These are phyloP conservation scores for Ophioderma brevispina DNA, from an alignment of 35 echinoderm and acorn worm genomes.

Conservation along the genomic window DNA sequence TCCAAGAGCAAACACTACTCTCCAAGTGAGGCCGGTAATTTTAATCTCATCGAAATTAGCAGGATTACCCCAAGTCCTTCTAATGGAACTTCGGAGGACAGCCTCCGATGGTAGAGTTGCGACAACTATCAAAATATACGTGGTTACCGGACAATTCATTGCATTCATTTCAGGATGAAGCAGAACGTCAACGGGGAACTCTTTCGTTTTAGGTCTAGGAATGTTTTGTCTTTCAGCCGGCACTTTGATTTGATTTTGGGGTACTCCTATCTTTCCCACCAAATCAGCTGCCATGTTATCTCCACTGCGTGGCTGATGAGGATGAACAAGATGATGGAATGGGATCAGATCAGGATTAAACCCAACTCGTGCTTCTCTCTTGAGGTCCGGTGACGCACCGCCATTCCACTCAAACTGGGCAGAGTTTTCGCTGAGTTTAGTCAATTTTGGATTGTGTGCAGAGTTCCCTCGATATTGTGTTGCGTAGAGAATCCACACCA, in stretches of 20 bases:
- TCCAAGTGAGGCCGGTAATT: conserved; percentile 40
- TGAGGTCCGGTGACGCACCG: neutral
- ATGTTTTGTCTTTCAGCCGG: neutral
- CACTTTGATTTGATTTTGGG: neutral
- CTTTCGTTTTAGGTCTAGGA: conserved; percentile 59
- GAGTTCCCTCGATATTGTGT: neutral
- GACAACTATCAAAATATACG: conserved; percentile 65
- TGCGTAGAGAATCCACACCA: neutral
- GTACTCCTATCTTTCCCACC: neutral
- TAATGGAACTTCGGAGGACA: conserved; percentile 43
- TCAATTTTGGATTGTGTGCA: neutral
- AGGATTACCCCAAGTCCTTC: conserved; percentile 70
- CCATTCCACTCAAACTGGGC: neutral
- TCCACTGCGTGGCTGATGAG: neutral
- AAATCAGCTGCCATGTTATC: neutral
- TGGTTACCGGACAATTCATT: conserved; percentile 32
- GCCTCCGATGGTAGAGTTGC: conserved; percentile 19
- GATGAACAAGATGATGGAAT: neutral
- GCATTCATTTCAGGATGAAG: conserved; percentile 15
- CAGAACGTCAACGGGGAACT: conserved; percentile 70
- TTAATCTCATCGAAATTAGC: conserved; percentile 7
- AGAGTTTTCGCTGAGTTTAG: neutral
- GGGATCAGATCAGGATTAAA: neutral
- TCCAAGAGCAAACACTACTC: conserved; percentile 70
- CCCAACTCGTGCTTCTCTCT: neutral